Conservation (phyloP, 1,140 invertebrate genomes). For the Semibalanus balanoides region DNA sequence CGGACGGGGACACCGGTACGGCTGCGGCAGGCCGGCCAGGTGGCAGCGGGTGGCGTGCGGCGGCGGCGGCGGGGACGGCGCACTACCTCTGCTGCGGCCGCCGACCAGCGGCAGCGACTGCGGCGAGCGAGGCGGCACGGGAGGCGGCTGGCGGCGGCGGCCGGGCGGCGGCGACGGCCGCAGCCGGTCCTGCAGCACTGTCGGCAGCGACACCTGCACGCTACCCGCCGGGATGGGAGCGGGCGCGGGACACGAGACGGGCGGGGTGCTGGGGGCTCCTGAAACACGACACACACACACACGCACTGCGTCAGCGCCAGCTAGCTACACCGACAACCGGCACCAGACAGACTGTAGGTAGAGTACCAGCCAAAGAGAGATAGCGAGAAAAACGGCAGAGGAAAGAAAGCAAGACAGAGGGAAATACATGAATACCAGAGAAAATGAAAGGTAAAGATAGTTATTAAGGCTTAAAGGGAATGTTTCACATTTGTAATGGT, state of each 20-base stretch:
- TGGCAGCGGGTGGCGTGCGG: conserved; percentile 2
- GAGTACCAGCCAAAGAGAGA: too few species aligned
- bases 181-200: conserved; percentile 51
- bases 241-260: conserved; percentile 22
- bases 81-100: conserved; percentile 7
- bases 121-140: conserved; percentile 28
- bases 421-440: too few species aligned
- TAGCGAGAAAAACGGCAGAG: too few species aligned
- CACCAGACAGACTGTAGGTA: too few species aligned
- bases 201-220: conserved; percentile 41
- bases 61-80: conserved; percentile 11
- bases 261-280: conserved; percentile 19
- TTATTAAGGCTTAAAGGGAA: too few species aligned
- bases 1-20: background rate
- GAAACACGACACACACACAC: conserved; percentile 11
- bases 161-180: conserved; percentile 17
- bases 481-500: too few species aligned
- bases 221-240: conserved; percentile 25
- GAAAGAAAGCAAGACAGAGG: too few species aligned
- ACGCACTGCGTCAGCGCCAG: conserved; percentile 1
- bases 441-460: too few species aligned
- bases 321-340: background rate
- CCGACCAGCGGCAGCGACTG: conserved; percentile 10
- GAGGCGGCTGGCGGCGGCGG: conserved; percentile 24
- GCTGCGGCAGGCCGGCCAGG: background rate